Base-by-base conservation (phyloP, 2,797 vertebrate species). In the Sparidentex hasta region DNA sequence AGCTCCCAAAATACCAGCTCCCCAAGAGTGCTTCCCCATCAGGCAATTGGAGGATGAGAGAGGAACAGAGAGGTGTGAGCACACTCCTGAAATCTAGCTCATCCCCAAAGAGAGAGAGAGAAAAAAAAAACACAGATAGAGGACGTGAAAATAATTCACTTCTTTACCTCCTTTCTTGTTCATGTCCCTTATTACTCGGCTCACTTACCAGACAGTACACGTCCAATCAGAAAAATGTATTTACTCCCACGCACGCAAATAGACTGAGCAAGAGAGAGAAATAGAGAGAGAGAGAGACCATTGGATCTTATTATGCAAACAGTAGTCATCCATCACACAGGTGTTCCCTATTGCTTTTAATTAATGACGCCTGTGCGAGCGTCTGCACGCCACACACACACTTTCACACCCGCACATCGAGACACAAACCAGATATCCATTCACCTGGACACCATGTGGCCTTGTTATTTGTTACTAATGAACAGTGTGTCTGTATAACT, bases 301-400 rank as follows among this genome's bases (percentile, higher is more conserved):
- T 73, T 85, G 85, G 82, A 90, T 93, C 88, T 90, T 84, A 89
- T 90, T 94, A 91, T 84, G 84, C 91, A 88, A 87, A 89, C 85
- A 82, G 82, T 23, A 80, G 57, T 78, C 89, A 92, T 94, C 92
- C 89, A 87, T 93, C 91, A 93, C 85, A 82, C 87, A 91, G 86
- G 87, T 93, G 90, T 88, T 90, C 90, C 88, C 90, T 87, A 90
- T 91, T 92, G 81, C 88, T 90, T 94, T 93, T 93, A 93, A 95
- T 94, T 94, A 95, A 94, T 90, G 90, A 77, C 73, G 76, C 79
- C 85, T 65, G 76, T 78, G 80, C 63, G 48, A 74, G 80, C 59
- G 64, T 82, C 63, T 57, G 54, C 78, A 47, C 75, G 23, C 84
- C 82, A 71, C 87, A 74, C 81, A 71, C 81, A 79, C 68, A 71